phyloP scores from a whole-genome alignment of 1,140 invertebrate genomes.

The Papilio helenus region DNA sequence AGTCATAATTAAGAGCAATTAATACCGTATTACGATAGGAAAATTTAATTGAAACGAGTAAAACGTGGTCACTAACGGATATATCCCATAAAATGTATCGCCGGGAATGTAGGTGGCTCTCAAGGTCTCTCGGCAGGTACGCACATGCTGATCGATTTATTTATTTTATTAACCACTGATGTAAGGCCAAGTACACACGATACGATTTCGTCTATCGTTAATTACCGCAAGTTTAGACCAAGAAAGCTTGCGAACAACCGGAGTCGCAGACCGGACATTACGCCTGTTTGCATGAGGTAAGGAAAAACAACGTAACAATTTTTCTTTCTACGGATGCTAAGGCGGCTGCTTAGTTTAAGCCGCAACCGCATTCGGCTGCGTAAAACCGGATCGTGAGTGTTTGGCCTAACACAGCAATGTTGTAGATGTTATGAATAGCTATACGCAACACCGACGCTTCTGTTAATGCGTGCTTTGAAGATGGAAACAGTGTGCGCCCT shows the following conservation, averaged over 20 bases:
- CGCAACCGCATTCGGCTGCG: background rate
- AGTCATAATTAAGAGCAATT: background rate
- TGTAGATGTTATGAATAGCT: conserved; percentile 23
- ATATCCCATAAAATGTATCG: background rate
- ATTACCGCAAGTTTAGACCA: no score
- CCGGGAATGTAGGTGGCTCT: conserved; percentile 12
- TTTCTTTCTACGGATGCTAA: no score
- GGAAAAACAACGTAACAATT: no score
- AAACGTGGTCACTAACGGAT: conserved; percentile 22
- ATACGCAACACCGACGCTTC: conserved; percentile 17
- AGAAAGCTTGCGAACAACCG: no score
- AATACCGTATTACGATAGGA: background rate
- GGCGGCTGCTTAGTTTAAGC: no score
- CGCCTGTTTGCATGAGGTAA: no score
- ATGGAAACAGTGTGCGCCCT: conserved; percentile 14
- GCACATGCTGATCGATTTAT: conserved; percentile 12
- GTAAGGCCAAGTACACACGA: background rate
- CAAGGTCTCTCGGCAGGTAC: conserved; percentile 11
- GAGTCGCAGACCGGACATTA: no score
- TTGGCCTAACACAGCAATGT: conserved; percentile 1
- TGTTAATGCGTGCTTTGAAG: conserved; percentile 25
- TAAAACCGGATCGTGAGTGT: background rate
- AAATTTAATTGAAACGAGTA: background rate
- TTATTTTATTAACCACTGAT: conserved; percentile 15
- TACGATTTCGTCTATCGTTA: background rate